Evolutionary conservation across 2,113 vertebrate genomes (phyloP).

Genomic region (Astur gentilis): DNA sequence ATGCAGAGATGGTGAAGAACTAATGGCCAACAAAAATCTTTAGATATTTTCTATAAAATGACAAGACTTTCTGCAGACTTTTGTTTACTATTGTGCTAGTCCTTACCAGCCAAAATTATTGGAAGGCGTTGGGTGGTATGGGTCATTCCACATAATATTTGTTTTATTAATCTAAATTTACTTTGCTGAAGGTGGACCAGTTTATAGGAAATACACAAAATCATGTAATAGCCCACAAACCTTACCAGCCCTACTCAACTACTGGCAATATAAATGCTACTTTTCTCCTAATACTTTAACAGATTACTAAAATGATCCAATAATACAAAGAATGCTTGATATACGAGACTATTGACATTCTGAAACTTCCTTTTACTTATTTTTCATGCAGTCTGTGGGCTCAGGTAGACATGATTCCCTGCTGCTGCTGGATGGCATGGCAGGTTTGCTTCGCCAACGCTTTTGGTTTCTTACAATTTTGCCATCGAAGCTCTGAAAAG

Average conservation of each 20-base stretch:
- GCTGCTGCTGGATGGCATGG: background rate
- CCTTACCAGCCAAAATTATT: background rate
- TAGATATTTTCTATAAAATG: background rate
- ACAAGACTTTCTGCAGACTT: background rate
- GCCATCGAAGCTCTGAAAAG: background rate
- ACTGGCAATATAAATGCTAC: background rate
- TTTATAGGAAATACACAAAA: background rate
- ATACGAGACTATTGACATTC: background rate
- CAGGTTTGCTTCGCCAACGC: background rate
- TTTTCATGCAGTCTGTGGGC: background rate
- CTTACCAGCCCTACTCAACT: background rate
- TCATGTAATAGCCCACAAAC: background rate
- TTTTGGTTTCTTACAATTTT: background rate
- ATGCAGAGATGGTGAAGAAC: background rate
- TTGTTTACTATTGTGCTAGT: background rate
- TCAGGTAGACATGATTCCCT: background rate
- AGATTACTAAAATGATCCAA: background rate
- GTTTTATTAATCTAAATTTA: background rate
- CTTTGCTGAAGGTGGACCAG: background rate
- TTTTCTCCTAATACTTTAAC: background rate
- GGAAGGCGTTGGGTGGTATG: background rate
- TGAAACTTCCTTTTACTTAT: background rate
- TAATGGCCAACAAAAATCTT: background rate
- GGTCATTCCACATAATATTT: background rate
- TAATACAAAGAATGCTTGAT: background rate